Percentiles rank a stretch among this genome's conserved stretches.
These are phyloP conservation scores for Abscondita cerata DNA, from an alignment of 2,888 invertebrate species.

Conservation along the genomic window DNA sequence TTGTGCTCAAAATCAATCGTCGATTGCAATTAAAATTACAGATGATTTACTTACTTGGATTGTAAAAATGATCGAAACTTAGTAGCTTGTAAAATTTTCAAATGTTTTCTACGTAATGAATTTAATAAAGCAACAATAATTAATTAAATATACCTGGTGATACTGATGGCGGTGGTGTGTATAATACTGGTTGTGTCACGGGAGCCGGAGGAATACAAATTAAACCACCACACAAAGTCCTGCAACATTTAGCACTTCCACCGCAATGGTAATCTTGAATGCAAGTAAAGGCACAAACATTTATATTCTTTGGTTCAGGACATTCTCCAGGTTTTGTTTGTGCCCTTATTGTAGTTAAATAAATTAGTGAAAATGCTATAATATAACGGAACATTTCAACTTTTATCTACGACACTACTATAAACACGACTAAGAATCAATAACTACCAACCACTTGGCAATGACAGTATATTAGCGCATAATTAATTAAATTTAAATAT, in stretches of 20 bases:
- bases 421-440: too few relatives aligned
- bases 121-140: neutral
- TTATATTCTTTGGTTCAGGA: slow-evolving; percentile 53
- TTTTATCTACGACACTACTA: too few relatives aligned
- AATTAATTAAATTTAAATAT: neutral
- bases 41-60: neutral
- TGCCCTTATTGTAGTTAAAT: neutral
- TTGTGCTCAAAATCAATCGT: neutral
- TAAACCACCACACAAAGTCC: slow-evolving; percentile 55
- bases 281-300: slow-evolving; percentile 51
- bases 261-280: slow-evolving; percentile 50
- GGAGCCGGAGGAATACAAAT: slow-evolving; percentile 53
- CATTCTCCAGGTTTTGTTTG: slow-evolving; percentile 42
- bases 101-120: neutral
- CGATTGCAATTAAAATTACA: neutral
- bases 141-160: neutral
- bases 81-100: too few relatives aligned
- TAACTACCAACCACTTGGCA: too few relatives aligned
- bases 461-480: neutral
- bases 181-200: neutral
- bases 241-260: slow-evolving; percentile 54
- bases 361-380: too few relatives aligned
- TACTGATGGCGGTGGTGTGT: neutral
- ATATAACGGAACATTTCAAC: too few relatives aligned
- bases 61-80: neutral